Conservation (phyloP, 2,888 invertebrate genomes). For the Megamerina dolium region DNA sequence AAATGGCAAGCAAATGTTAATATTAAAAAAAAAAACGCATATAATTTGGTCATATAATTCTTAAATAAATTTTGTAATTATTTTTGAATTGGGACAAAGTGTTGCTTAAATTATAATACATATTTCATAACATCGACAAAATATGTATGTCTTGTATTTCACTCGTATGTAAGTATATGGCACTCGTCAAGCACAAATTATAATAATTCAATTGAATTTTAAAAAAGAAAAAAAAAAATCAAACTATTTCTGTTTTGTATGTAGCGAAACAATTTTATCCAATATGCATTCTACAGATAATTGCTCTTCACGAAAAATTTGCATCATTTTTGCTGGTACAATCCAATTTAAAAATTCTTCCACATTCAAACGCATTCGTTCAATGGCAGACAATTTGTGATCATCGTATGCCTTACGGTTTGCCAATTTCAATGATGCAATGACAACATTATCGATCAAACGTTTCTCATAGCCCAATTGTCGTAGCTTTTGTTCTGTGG, state of each 20-base stretch:
- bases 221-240: background rate
- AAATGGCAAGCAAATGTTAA: too few species aligned
- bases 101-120: too few species aligned
- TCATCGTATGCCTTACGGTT: conserved; percentile 63
- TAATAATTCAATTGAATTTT: background rate
- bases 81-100: too few species aligned
- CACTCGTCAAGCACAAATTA: too few species aligned
- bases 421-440: conserved; percentile 70
- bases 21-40: too few species aligned
- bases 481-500: conserved; percentile 69
- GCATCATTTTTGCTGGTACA: conserved; percentile 72
- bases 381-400: conserved; percentile 53
- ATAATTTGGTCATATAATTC: too few species aligned
- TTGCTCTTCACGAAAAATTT: conserved; percentile 65
- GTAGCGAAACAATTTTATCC: conserved; percentile 51
- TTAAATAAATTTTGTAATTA: too few species aligned
- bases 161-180: too few species aligned
- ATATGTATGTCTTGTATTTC: too few species aligned
- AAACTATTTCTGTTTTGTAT: conserved; percentile 38
- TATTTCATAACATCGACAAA: too few species aligned
- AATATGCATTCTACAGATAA: conserved; percentile 73
- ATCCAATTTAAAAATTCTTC: conserved; percentile 74
- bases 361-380: conserved; percentile 67
- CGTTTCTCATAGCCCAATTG: conserved; percentile 68
- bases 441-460: conserved; percentile 74